A percentile compares a stretch with the other conserved stretches of the same genome.
Evolutionary conservation across 2,113 vertebrate species (phyloP).

Genomic region (Tyrannus savana): DNA sequence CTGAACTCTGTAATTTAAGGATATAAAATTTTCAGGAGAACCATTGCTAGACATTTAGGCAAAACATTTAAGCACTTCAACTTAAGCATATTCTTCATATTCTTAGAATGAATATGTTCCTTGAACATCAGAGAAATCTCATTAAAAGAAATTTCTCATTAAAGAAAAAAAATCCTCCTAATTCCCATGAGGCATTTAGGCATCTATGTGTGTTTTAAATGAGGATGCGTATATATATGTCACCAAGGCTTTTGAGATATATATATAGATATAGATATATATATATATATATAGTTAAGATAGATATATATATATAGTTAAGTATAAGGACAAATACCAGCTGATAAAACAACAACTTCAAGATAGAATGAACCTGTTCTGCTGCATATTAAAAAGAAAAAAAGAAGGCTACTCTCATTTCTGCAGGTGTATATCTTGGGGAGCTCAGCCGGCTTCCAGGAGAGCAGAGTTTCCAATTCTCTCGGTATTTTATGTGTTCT

Average conservation of each 20-base stretch:
- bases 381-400: neutral
- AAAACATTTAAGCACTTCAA: slow-evolving; percentile 26
- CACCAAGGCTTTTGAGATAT: too few species aligned
- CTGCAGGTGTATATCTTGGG: neutral
- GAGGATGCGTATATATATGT: too few species aligned
- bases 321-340: neutral
- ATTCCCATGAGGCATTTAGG: neutral
- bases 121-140: neutral
- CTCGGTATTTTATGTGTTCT: neutral
- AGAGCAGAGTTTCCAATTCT: neutral
- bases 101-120: neutral
- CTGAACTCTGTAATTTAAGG: neutral
- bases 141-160: neutral
- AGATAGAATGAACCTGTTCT: neutral
- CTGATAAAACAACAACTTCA: neutral
- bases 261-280: too few species aligned
- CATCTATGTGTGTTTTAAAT: neutral
- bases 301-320: neutral
- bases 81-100: neutral
- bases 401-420: neutral
- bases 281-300: too few species aligned
- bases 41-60: neutral
- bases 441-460: neutral
- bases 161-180: neutral
- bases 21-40: slow-evolving; percentile 21